Evolutionary conservation across 2,797 vertebrate genomes (phyloP).

Genomic region (Cossypha dichroa): DNA sequence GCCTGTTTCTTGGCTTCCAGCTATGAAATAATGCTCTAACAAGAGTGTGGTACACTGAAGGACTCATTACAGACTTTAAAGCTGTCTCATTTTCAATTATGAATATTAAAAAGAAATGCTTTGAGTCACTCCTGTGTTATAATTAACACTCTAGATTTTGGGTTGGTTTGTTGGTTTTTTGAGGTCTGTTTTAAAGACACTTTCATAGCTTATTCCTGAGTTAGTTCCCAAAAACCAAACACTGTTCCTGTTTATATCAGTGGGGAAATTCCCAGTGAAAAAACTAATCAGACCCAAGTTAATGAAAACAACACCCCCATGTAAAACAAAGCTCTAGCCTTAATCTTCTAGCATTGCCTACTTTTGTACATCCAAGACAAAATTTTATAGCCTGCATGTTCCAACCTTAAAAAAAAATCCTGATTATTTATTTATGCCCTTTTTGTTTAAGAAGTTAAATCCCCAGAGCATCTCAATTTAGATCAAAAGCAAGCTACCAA

Average conservation of each 20-base stretch:
- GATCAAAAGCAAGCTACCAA: constrained; percentile 82
- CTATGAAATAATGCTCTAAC: neutral
- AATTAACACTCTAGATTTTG: neutral
- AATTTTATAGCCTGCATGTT: constrained; percentile 71
- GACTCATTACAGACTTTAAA: neutral
- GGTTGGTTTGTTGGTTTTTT: neutral
- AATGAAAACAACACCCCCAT: constrained; percentile 17
- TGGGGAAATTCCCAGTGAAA: constrained; percentile 55
- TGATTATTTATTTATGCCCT: constrained; percentile 82
- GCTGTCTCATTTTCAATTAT: neutral
- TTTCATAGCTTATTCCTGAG: neutral
- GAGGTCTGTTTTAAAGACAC: constrained; percentile 17
- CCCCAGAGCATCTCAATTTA: constrained; percentile 84
- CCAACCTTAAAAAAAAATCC: constrained; percentile 62
- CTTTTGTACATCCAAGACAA: constrained; percentile 59
- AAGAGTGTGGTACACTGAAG: neutral
- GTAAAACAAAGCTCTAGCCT: constrained; percentile 25
- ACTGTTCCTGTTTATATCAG: constrained; percentile 53
- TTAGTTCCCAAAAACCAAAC: constrained; percentile 1
- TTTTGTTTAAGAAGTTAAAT: constrained; percentile 83
- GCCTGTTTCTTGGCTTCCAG: constrained; percentile 21
- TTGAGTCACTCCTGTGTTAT: neutral
- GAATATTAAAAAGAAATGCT: constrained; percentile 33
- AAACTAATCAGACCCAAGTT: constrained; percentile 48
- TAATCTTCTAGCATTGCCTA: constrained; percentile 35